Evolutionary conservation across 1,140 invertebrate genomes (phyloP).

Genomic region (Ceratitis capitata): DNA sequence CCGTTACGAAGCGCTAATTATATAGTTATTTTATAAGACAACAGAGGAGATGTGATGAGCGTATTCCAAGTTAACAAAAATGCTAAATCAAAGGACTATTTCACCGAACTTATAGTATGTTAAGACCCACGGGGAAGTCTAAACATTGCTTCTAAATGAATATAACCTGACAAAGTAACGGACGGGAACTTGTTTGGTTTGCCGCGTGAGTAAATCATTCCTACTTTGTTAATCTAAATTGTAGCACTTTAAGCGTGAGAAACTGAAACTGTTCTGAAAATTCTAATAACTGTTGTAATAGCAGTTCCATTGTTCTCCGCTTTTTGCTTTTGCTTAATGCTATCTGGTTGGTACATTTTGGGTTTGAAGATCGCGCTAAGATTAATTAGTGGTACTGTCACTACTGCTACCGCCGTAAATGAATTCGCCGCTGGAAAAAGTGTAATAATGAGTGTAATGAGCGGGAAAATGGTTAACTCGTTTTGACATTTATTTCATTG

Average conservation of each 20-base stretch:
- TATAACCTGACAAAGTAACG: too few relatives aligned
- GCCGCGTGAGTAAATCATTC: not conserved
- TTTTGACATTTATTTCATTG: not conserved
- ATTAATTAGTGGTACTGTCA: not conserved
- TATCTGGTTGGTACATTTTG: not conserved
- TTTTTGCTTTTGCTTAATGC: not conserved
- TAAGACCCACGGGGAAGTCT: too few relatives aligned
- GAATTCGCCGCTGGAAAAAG: not conserved
- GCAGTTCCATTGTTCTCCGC: not conserved
- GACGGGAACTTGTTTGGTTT: too few relatives aligned
- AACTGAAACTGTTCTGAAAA: not conserved
- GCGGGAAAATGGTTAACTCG: not conserved
- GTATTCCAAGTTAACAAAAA: too few relatives aligned
- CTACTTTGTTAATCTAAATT: not conserved
- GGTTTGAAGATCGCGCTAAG: not conserved
- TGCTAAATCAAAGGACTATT: too few relatives aligned
- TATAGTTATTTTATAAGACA: too few relatives aligned
- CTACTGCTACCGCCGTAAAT: not conserved
- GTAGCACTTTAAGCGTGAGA: constrained; percentile 22
- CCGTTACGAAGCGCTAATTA: too few relatives aligned
- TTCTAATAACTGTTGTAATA: not conserved
- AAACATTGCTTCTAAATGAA: too few relatives aligned
- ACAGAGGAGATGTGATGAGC: too few relatives aligned
- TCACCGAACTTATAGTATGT: too few relatives aligned
- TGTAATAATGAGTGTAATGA: not conserved